phyloP scores from a whole-genome alignment of 2,113 vertebrate species.

The Camelus dromedarius region DNA sequence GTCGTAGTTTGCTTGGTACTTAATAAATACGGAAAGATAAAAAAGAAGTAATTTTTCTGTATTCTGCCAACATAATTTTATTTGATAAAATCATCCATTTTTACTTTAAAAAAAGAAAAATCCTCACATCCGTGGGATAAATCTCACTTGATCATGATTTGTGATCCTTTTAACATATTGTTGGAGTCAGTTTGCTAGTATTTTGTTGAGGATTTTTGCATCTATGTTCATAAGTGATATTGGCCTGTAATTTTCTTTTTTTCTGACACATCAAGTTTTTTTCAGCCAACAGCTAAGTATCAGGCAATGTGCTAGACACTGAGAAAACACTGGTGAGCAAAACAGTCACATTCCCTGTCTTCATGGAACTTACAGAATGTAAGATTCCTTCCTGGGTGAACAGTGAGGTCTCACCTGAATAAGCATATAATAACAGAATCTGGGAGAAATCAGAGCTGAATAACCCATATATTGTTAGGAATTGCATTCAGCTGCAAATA shows the following conservation, averaged over 20 bases:
- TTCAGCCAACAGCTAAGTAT: background rate
- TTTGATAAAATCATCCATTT: slow-evolving; percentile 88
- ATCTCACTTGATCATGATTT: too few species aligned
- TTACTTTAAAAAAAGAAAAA: slow-evolving; percentile 80
- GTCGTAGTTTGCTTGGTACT: slow-evolving; percentile 86
- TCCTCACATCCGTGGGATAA: too few species aligned
- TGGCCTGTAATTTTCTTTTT: too few species aligned
- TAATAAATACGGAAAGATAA: slow-evolving; percentile 84
- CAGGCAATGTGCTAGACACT: background rate
- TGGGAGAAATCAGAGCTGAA: background rate
- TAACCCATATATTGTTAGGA: background rate
- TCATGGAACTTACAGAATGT: background rate
- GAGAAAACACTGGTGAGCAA: background rate
- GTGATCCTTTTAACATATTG: too few species aligned
- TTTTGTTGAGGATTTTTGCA: too few species aligned
- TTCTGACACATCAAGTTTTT: background rate
- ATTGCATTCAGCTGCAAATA: background rate
- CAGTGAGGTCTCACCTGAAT: background rate
- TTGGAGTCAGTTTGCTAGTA: too few species aligned
- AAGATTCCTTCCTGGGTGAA: background rate
- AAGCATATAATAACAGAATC: background rate
- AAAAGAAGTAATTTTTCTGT: slow-evolving; percentile 87
- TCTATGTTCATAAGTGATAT: too few species aligned
- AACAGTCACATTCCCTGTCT: background rate
- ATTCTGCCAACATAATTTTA: slow-evolving; percentile 89